These are phyloP conservation scores for Lota lota DNA, from an alignment of 2,113 vertebrate genomes.

Conservation along the genomic window DNA sequence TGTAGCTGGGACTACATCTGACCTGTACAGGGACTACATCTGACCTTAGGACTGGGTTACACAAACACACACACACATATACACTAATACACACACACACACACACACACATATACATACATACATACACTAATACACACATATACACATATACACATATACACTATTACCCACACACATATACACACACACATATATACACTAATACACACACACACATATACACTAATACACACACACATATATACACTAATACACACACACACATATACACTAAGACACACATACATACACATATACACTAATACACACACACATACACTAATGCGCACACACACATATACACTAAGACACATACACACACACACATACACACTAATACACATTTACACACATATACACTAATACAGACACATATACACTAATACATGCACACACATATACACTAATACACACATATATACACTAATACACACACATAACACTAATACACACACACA, in stretches of 20 bases:
- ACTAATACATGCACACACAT: too few species aligned
- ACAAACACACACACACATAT: neutral
- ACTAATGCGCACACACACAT: neutral
- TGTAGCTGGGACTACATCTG: too few species aligned
- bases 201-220: neutral
- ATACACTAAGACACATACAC: neutral
- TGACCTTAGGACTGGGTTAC: too few species aligned
- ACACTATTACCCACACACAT: neutral
- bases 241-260: neutral
- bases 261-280: neutral
- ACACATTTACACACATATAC: neutral
- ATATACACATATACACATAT: neutral
- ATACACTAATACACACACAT: too few species aligned
- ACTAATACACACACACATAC: neutral
- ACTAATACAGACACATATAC: neutral
- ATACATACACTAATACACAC: neutral
- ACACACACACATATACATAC: neutral
- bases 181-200: neutral
- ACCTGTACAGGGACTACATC: too few species aligned
- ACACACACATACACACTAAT: too few species aligned
- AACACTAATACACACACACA: too few species aligned
- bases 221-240: neutral
- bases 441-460: too few species aligned
- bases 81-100: neutral
- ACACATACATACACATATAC: neutral